Evolutionary conservation across 2,888 invertebrate species (phyloP), one percentile per base, ranked within the genome.

Genomic region (Plagiodera versicolora): DNA sequence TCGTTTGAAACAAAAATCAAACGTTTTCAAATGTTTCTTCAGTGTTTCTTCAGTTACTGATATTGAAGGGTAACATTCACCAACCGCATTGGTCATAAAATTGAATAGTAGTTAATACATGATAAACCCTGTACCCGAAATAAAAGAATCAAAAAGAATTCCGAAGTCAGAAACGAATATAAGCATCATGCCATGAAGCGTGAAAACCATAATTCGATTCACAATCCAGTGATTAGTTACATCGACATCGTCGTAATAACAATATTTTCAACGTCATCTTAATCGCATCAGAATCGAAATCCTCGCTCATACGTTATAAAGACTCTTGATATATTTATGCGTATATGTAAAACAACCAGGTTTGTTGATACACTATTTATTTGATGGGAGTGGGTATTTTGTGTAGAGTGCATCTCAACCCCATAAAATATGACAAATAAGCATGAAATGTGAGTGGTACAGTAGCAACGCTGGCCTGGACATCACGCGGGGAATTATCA

Each of bases 401-500:
- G 66, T 66, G 60, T 65, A 64, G 3, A 6, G 67, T 66, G 51
- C 55, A 64, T 56, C 62, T 62, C 64, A 64, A 59, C 68, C 68
- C 66, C 61, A 68, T 71, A 70, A 71, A 70, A 69, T 71, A 72
- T 69, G 72, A 72, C 70, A 72, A 71, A 72, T 72, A 70, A 67
- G 70, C 72, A 70, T 73, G 70, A 71, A 69, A 72, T 66, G 58
- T 69, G 69, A 65, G 63, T 63, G 70, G 66, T 67, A 72, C 72
- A 67, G 72, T 73, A 74, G 74, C 75, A 57, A 56, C 65, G 65
- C 39, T 59, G 68, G 69, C 64, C 66, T 63, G 69, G 70, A 70
- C 71, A 73, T 69, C 71, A 73, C 69, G 72, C 69, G 66, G 74
- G 59, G 75, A 70, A 77, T 77, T 77, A 77, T 76, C 77, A 76